Base-by-base conservation (phyloP, 2,113 vertebrate species). In the Dicentrarchus labrax region DNA sequence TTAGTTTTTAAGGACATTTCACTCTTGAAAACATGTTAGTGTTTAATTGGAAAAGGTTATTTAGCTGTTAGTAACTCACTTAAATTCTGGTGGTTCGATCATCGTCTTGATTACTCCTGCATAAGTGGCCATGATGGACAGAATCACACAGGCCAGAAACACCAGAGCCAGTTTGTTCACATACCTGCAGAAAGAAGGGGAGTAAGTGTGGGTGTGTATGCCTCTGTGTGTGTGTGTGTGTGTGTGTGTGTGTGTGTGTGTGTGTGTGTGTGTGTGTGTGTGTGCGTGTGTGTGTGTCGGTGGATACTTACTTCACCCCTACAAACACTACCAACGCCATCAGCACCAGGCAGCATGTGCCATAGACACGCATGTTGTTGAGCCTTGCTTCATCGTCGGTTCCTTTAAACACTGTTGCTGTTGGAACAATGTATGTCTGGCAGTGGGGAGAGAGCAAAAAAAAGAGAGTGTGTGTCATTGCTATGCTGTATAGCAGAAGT, bases 131-230 rank as follows among this genome's bases (percentile, higher is more conserved):
- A 99, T 89, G 87, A 99, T 98, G 45, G 98, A 99, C 16, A 99
- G 96, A 89, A 98, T 94, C 64, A 99, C 98, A 8, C 98, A 99
- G 81, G 97, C 95, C 86, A 99, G 95, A 93, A 99, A 99, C 77
- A 99, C 98, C 78, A 99, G 91, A 0, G 98, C 95, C 92, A 99
- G 94, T 89, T 99, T 99, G 95, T 99, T 99, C 77, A 99, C 98
- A 6, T 99, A 94, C 78, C 94, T 94, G 75, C 72, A 79, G 24
- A 87, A 0, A 70, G 19, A 10, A 65, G 12, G 10, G 16, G 9
- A 71, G 8, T 4, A 9, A 0, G 21, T 17, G 7, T 62, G 16
- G 74, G 38, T 39, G 0, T 19, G 39, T 74, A 19, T 59, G 59
- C 10, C 1, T 0, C 11, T 65, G 41, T 0, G 17, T 38, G 43